A percentile compares a stretch with the other conserved stretches of the same genome.
Evolutionary conservation across 2,113 vertebrate genomes (phyloP).

Genomic region (Harpagus bidentatus): DNA sequence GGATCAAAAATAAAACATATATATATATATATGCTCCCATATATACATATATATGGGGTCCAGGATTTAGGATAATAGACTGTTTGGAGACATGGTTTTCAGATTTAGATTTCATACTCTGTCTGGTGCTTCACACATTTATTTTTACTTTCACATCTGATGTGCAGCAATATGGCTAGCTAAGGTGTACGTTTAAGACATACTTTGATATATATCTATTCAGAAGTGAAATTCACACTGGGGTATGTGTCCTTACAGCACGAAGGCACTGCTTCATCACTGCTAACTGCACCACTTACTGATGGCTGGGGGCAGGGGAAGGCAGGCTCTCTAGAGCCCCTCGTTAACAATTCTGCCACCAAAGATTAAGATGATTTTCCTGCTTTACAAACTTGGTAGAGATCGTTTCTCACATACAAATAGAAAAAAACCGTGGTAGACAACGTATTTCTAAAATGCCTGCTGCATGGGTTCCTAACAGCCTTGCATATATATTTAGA

Average conservation of each 20-base stretch:
- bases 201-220: conserved; percentile 55
- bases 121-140: conserved; percentile 68
- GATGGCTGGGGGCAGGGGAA: conserved; percentile 3
- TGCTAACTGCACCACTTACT: conserved; percentile 41
- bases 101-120: conserved; percentile 53
- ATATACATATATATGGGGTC: not conserved
- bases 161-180: conserved; percentile 68
- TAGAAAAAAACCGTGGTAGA: not conserved
- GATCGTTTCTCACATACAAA: not conserved
- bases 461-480: not conserved
- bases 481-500: not conserved
- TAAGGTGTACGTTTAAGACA: conserved; percentile 62
- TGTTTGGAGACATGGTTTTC: conserved; percentile 7
- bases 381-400: not conserved
- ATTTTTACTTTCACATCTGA: conserved; percentile 77
- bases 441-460: not conserved
- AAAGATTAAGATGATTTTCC: conserved; percentile 2
- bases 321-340: not conserved
- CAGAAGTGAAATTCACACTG: conserved; percentile 67
- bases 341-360: conserved; percentile 18
- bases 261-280: not conserved
- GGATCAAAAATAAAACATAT: not conserved
- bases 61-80: not conserved
- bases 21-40: not conserved
- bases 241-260: conserved; percentile 44